Evolutionary conservation across 2,888 invertebrate genomes (phyloP).

Genomic region (Phaedon cochleariae): DNA sequence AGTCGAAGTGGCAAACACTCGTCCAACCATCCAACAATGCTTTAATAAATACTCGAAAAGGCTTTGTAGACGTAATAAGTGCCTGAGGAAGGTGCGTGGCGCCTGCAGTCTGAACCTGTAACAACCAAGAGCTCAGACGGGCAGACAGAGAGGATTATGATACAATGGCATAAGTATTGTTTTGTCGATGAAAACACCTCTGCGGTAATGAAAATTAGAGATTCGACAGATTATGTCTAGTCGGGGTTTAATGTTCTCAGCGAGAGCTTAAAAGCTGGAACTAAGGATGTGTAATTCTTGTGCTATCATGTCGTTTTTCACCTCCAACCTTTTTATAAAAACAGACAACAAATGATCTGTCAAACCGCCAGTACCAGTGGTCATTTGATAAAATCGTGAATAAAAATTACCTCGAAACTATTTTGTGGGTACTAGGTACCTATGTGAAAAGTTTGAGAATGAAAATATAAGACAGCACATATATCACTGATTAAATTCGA

Average conservation of each 20-base stretch:
- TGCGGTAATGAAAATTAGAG: slow-evolving; percentile 3
- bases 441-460: too few species aligned
- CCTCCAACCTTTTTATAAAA: too few species aligned
- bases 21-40: slow-evolving; percentile 50
- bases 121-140: slow-evolving; percentile 46
- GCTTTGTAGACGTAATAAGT: slow-evolving; percentile 54
- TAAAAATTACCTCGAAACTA: too few species aligned
- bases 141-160: slow-evolving; percentile 40
- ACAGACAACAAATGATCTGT: too few species aligned
- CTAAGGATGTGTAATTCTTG: not conserved
- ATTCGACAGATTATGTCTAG: slow-evolving; percentile 9
- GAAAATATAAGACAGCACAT: too few species aligned
- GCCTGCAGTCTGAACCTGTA: slow-evolving; percentile 44
- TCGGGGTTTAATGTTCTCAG: slow-evolving; percentile 6
- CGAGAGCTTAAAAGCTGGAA: not conserved
- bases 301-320: too few species aligned
- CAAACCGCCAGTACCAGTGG: too few species aligned
- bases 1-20: slow-evolving; percentile 55
- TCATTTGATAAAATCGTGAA: too few species aligned
- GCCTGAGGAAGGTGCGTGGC: slow-evolving; percentile 53
- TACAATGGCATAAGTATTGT: slow-evolving; percentile 25
- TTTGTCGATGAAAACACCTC: slow-evolving; percentile 11
- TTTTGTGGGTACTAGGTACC: too few species aligned
- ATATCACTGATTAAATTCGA: too few species aligned
- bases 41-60: slow-evolving; percentile 55